phyloP scores from a whole-genome alignment of 2,797 vertebrate species.

The Simalia tracyae region DNA sequence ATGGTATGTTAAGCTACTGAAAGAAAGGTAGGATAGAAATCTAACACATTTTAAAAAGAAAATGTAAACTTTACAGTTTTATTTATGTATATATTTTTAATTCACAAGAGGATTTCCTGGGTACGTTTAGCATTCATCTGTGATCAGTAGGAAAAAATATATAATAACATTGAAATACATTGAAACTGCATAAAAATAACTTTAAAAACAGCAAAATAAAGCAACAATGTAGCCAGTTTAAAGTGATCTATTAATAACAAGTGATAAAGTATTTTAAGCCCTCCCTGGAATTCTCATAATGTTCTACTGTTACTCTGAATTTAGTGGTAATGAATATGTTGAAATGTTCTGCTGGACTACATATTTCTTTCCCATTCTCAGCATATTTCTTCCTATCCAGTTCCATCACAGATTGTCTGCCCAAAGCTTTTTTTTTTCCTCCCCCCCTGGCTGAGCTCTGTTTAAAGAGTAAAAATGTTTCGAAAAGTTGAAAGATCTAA shows the following conservation, averaged over 20 bases:
- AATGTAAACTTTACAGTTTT: neutral
- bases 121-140: neutral
- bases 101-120: neutral
- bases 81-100: neutral
- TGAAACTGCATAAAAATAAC: neutral
- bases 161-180: neutral
- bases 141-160: neutral
- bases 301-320: neutral
- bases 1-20: neutral
- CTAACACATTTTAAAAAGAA: neutral
- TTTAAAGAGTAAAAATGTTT: constrained; percentile 27
- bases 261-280: neutral
- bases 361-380: neutral
- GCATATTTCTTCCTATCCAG: neutral
- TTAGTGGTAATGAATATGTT: neutral
- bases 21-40: neutral
- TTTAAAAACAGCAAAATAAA: neutral
- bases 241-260: neutral
- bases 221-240: neutral
- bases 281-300: neutral
- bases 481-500: constrained; percentile 31
- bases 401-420: neutral
- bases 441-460: neutral
- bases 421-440: neutral
- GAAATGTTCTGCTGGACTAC: neutral